A percentile compares a stretch with the other conserved stretches of the same genome.
Conservation (phyloP, 1,140 invertebrate species). For the Chironomus striatipennis region DNA sequence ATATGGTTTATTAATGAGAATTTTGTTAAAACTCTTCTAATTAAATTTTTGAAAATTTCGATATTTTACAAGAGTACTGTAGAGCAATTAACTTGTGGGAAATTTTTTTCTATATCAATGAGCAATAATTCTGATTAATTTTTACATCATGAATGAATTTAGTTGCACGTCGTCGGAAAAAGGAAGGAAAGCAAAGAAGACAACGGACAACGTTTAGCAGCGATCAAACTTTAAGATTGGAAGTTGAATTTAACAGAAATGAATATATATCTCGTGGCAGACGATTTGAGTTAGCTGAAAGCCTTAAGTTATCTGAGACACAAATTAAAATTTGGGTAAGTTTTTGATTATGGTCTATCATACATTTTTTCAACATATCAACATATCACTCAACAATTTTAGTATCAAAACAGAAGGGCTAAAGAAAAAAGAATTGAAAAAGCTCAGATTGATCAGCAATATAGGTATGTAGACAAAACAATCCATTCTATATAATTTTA, state of each 20-base stretch:
- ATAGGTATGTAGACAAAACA: constrained; percentile 53
- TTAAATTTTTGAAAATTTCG: too few species aligned
- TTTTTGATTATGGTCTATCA: background rate
- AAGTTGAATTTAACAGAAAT: constrained; percentile 80
- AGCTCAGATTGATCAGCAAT: constrained; percentile 87
- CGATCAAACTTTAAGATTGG: constrained; percentile 82
- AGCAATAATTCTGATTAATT: background rate
- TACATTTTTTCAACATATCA: too few species aligned
- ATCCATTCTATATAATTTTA: too few species aligned
- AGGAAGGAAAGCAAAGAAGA: constrained; percentile 73
- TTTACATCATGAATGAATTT: background rate
- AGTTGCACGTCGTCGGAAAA: constrained; percentile 78
- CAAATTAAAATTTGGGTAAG: constrained; percentile 86
- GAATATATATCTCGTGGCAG: constrained; percentile 85
- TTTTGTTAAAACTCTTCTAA: too few species aligned
- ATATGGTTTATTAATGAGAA: too few species aligned
- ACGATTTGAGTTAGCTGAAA: constrained; percentile 77
- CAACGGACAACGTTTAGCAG: constrained; percentile 91
- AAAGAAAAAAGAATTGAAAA: constrained; percentile 96
- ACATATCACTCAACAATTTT: too few species aligned
- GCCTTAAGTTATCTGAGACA: constrained; percentile 76
- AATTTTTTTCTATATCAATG: too few species aligned
- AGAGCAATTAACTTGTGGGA: too few species aligned
- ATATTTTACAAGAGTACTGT: too few species aligned
- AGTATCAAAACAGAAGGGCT: constrained; percentile 86